Evolutionary conservation across 2,113 vertebrate species (phyloP), one percentile per base, ranked within the genome.

Genomic region (Ailuropoda melanoleuca): DNA sequence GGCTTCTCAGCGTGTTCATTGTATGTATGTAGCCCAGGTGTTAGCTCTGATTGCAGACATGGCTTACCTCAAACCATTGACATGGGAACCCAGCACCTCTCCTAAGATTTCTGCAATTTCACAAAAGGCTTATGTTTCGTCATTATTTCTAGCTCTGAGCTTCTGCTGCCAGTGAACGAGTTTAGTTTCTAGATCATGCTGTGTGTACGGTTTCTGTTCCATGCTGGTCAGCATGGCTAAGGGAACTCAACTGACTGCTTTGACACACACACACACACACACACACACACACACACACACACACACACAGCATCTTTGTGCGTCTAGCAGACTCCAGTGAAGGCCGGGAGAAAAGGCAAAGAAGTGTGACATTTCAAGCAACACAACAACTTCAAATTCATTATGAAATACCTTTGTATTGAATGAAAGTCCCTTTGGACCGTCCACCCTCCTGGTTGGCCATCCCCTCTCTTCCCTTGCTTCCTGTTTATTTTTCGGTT

Each of bases 171-270:
- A 2, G 39, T 62, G 62, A 92, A n/a, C 85, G 46, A 53, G 34
- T 83, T 89, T n/a, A 39, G 46, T 64, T 95, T 84, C 48, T 80
- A 80, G 93, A 88, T 43, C 8, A 66, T 91, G 39, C 19, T 81
- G 55, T 31, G 26, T 6, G 21, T 78, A 8, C 4, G 56, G 34
- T 37, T 87, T 19, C 34, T 21, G 2, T 93, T 84, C 26, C n/a
- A 46, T 10, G 3, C 14, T 58, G 39, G n/a, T 86, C 29, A 55
- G 43, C 9, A 6, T 83, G 93, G n/a, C 19, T 77, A 37, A 39
- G 60, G 23, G 55, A 68, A 43, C 26, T 68, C 66, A 68, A 6
- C 48, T 24, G 24, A 62, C 31, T 39, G 82, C 10, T 86, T 24
- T 68, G 21, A 68, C 29, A 6, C 9, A 13, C n/a, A n/a, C 46